A percentile compares a stretch with the other conserved stretches of the same genome.
Conservation (phyloP, 1,140 invertebrate genomes). For the Sitobion miscanthi region DNA sequence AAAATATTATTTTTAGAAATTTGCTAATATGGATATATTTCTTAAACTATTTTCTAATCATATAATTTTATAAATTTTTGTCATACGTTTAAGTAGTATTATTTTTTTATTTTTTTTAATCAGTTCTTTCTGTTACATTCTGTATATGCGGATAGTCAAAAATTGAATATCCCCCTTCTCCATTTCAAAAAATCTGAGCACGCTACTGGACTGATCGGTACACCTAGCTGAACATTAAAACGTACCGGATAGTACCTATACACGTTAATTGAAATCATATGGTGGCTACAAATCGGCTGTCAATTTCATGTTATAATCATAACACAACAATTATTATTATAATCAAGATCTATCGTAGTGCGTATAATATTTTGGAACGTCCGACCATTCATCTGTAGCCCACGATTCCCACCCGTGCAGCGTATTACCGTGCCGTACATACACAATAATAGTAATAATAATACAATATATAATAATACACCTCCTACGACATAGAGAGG, state of each 20-base stretch:
- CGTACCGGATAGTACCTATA: no score
- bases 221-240: no score
- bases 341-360: background rate
- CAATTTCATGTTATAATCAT: background rate
- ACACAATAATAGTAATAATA: conserved; percentile 2
- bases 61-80: no score
- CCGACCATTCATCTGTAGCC: background rate
- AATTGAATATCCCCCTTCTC: no score
- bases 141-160: no score
- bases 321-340: background rate
- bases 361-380: background rate
- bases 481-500: background rate
- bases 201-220: background rate
- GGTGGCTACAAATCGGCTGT: background rate
- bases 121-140: no score
- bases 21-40: no score
- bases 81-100: no score
- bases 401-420: background rate
- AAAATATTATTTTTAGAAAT: no score
- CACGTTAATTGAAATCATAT: background rate
- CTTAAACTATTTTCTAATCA: no score
- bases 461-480: background rate
- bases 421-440: background rate
- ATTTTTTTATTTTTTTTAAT: no score
- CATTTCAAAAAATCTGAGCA: no score